Evolutionary conservation across 2,888 invertebrate genomes (phyloP).

Genomic region (Phyto melanocephala): DNA sequence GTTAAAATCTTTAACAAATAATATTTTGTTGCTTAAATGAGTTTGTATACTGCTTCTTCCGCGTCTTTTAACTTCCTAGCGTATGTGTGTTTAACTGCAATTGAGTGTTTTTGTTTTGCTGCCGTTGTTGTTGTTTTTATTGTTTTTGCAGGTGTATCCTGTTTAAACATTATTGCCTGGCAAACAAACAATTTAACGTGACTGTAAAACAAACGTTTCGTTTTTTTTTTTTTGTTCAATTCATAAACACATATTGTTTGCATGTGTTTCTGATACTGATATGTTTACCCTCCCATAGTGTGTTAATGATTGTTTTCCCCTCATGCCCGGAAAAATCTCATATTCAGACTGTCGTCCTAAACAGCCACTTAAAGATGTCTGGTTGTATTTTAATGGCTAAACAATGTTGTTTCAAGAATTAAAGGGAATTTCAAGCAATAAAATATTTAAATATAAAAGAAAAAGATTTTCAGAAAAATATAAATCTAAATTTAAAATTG

Average conservation of each 20-base stretch:
- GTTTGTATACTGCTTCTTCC: conserved; percentile 23
- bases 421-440: neutral
- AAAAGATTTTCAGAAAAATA: neutral
- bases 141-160: conserved; percentile 57
- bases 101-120: conserved; percentile 21
- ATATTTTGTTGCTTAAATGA: conserved; percentile 53
- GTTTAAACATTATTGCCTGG: conserved; percentile 43
- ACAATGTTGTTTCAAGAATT: conserved; percentile 33
- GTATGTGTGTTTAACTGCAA: conserved; percentile 34
- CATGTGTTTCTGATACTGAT: neutral
- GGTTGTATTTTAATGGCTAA: conserved; percentile 57
- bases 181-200: conserved; percentile 52
- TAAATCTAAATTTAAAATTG: neutral
- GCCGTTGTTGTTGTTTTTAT: neutral
- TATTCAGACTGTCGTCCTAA: neutral
- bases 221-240: neutral
- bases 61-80: neutral
- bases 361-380: conserved; percentile 61
- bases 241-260: neutral
- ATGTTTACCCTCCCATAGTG: conserved; percentile 10
- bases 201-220: conserved; percentile 23
- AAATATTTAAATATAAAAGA: neutral
- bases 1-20: conserved; percentile 57
- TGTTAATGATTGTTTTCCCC: conserved; percentile 26
- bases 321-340: neutral